Base-by-base conservation (phyloP, 2,113 vertebrate species). In the Nesoenas mayeri region DNA sequence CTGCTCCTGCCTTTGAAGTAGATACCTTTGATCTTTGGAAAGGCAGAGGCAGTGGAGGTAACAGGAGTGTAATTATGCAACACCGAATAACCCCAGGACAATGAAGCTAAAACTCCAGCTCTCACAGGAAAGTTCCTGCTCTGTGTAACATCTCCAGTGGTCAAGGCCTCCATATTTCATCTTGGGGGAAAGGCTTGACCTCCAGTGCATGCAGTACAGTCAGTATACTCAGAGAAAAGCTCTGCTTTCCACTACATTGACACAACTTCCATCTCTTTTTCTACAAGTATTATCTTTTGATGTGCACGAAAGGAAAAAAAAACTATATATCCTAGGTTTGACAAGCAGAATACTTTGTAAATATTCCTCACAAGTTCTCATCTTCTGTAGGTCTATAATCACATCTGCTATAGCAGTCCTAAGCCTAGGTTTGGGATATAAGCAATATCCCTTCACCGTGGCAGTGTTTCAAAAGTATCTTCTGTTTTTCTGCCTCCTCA, bases 1-100 rank as follows among this genome's bases (percentile, higher is more conserved):
- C 38, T 79, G 57, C 44, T 89, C 79, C 70, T 96, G 34, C 61
- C 85, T 96, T 96, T 96, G 92, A 96, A 94, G 86, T 92, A 62
- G 58, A 38, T 91, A 89, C 44, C 50, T 97, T 93, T 96, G 93
- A 95, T 95, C 94, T 90, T 77, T 85, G 74, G 79, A 93, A 91
- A 74, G 32, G 66, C 74, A 82, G 71, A 89, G 19, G 82, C 82
- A 67, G 48, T 51, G 42, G 36, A 92, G 66, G 79, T 74, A 86
- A 53, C 77, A 31, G 47, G 42, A 60, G 29, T 61, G 47, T 93
- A 86, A 94, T 95, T 95, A 84, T 57, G 42, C 56, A 50, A 36
- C 19, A 47, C 25, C 3, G 26, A 95, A 87, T 94, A 94, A 72
- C 61, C 53, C 31, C 65, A 62, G 91, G 70, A 94, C 92, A 95